Conservation (phyloP, 2,888 invertebrate species). For the Eupithecia vulgata region DNA sequence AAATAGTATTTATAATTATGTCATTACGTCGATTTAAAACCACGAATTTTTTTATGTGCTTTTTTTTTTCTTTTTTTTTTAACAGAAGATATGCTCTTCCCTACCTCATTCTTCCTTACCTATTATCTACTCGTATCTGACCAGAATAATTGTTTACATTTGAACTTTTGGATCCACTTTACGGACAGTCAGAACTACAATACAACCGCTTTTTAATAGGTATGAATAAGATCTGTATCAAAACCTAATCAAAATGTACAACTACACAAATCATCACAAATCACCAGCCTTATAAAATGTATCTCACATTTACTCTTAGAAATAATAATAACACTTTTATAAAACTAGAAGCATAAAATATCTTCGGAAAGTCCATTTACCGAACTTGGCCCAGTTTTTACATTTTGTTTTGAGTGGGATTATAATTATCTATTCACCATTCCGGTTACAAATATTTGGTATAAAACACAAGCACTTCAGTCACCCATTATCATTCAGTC, state of each 20-base stretch:
- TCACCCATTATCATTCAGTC: slow-evolving; percentile 34
- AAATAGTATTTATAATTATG: no score
- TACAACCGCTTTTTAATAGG: background rate
- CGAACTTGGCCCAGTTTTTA: background rate
- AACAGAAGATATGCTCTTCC: background rate
- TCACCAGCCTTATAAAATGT: background rate
- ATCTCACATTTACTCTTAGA: background rate
- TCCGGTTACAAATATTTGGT: slow-evolving; percentile 35
- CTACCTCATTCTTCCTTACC: no score
- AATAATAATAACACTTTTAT: background rate
- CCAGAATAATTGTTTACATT: background rate
- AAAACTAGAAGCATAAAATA: background rate
- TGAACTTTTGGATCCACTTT: background rate
- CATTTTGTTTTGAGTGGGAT: background rate
- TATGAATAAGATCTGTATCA: background rate
- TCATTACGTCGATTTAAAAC: no score
- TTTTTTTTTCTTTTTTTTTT: no score
- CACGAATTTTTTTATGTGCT: no score
- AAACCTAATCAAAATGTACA: background rate
- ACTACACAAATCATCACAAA: background rate
- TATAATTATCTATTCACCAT: slow-evolving; percentile 15
- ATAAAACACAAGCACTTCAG: slow-evolving; percentile 29
- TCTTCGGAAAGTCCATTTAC: background rate
- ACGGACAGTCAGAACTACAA: background rate
- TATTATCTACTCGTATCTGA: background rate